Conservation (phyloP, 37 sponge, comb jelly and placozoan genomes). For the Halisarca cf. caerulea region DNA sequence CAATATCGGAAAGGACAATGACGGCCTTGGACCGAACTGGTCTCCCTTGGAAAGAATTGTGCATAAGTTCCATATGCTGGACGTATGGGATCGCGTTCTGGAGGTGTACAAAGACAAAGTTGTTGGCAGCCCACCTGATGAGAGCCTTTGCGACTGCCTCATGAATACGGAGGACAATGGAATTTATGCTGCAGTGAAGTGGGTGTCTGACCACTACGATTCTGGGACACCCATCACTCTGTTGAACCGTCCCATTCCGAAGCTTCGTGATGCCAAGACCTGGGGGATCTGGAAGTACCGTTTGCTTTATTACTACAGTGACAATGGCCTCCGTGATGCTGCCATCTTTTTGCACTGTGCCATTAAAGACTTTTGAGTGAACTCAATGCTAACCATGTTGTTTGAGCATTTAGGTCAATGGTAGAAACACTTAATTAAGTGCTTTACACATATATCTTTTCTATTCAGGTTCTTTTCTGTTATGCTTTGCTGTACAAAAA, state of each 20-base stretch:
- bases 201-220: conserved; percentile 79
- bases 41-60: conserved; percentile 76
- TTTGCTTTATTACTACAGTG: conserved; percentile 68
- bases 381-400: too few relatives aligned
- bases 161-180: conserved; percentile 58
- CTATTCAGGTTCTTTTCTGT: background rate
- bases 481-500: too few relatives aligned
- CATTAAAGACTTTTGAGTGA: conserved; percentile 62
- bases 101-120: conserved; percentile 31
- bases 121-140: conserved; percentile 39
- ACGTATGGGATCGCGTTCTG: conserved; percentile 58
- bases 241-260: conserved; percentile 80
- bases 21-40: conserved; percentile 75
- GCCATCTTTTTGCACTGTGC: conserved; percentile 70
- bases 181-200: conserved; percentile 60
- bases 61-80: conserved; percentile 76
- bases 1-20: conserved; percentile 61
- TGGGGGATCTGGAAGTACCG: conserved; percentile 73
- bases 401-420: too few relatives aligned
- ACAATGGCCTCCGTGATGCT: conserved; percentile 51
- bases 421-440: background rate
- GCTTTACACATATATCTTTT: background rate
- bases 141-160: conserved; percentile 59
- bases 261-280: conserved; percentile 56
- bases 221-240: conserved; percentile 80